Evolutionary conservation across 2,113 vertebrate species (phyloP).

Genomic region (Neolamprologus brichardi): DNA sequence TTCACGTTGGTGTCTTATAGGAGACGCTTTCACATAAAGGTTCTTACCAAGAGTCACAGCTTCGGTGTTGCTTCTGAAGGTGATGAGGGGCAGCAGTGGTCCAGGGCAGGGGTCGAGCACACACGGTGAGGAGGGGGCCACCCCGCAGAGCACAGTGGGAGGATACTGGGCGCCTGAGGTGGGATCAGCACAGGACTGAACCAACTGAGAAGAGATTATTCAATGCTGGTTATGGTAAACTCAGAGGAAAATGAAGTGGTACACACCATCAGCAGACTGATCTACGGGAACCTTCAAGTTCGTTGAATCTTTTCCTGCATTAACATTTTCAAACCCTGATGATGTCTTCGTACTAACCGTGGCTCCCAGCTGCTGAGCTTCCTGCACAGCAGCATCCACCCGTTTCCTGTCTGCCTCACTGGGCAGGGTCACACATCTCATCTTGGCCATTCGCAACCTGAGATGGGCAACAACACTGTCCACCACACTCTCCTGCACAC

Average conservation of each 20-base stretch:
- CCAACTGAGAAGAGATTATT: constrained; percentile 61
- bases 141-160: constrained; percentile 77
- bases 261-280: background rate
- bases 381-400: constrained; percentile 67
- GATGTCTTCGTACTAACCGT: constrained; percentile 64
- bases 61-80: constrained; percentile 80
- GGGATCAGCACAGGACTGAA: constrained; percentile 67
- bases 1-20: background rate
- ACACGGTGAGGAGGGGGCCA: constrained; percentile 72
- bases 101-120: constrained; percentile 65
- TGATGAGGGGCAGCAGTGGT: constrained; percentile 71
- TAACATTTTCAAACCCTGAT: background rate
- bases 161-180: constrained; percentile 68
- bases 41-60: constrained; percentile 71
- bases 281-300: background rate
- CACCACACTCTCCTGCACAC: constrained; percentile 78
- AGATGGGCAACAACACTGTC: constrained; percentile 67
- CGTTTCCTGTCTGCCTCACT: constrained; percentile 22
- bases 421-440: constrained; percentile 69
- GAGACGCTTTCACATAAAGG: background rate
- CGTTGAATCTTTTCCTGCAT: background rate
- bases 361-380: constrained; percentile 79
- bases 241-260: background rate
- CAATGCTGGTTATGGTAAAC: background rate
- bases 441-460: constrained; percentile 63